Evolutionary conservation across 2,113 vertebrate species (phyloP), one percentile per base, ranked within the genome.

Genomic region (Leptobrachium leishanense): DNA sequence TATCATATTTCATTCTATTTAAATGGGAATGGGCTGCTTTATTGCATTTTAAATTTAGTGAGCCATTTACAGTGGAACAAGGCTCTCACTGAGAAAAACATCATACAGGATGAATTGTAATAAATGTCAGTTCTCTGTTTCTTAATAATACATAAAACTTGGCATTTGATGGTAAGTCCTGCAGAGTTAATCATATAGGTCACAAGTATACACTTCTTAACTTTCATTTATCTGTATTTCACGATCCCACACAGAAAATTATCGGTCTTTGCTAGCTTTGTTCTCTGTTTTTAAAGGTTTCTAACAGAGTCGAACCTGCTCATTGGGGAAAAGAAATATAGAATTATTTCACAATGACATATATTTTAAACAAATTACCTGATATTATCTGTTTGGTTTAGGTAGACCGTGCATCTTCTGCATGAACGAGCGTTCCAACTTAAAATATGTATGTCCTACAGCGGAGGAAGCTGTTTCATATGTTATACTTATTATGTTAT

Each of bases 111-210:
- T 67, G 71, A 74, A 80, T 74, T 15, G 59, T 73, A 79, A 74
- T 74, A 80, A 80, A 80, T 80, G 77, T 80, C 77, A 80, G 41
- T 80, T 74, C 71, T 74, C 77, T 31, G 64, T 80, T 74, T 80
- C 70, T 80, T 80, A 80, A 80, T 80, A 73, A 80, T 74, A 80
- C 63, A 74, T 80, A 80, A 80, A 74, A 74, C 50, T 73, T 74
- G 77, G 70, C 77, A 79, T 79, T 53, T 53, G 63, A 80, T 80
- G 71, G 71, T 80, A 80, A 80, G 66, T 80, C 77, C 77, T 68
- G 71, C 77, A 67, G 77, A 80, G 77, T 80, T 80, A 79, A 80
- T 80, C 71, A 80, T 80, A 80, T 74, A 66, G 77, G 77, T 74
- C 77, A 74, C 63, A 80, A 80, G 68, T 74, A 74, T 73, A 73